Conservation (phyloP, 2,888 invertebrate species). For the Hypercompe scribonia region DNA sequence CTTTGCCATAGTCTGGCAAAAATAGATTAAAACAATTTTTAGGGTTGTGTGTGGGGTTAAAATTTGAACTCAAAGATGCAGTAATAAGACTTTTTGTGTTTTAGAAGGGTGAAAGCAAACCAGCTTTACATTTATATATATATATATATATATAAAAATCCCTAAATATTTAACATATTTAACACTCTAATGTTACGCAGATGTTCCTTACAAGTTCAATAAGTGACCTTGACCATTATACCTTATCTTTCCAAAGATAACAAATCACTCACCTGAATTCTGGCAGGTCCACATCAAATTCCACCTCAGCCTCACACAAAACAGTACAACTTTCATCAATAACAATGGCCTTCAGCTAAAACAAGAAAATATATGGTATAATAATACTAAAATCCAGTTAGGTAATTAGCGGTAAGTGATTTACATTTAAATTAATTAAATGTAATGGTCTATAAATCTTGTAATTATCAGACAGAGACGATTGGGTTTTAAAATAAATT, state of each 20-base stretch:
- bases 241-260: not conserved
- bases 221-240: not conserved
- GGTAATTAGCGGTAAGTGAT: not conserved
- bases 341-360: slow-evolving; percentile 95
- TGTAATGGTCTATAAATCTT: not conserved
- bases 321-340: slow-evolving; percentile 91
- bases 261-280: slow-evolving; percentile 92
- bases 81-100: too few species aligned
- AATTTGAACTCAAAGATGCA: too few species aligned
- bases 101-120: too few species aligned
- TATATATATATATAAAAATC: too few species aligned
- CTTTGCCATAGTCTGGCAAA: too few species aligned
- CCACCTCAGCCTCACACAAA: slow-evolving; percentile 92
- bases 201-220: not conserved
- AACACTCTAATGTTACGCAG: not conserved
- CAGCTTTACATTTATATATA: too few species aligned
- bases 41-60: too few species aligned
- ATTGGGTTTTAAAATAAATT: not conserved
- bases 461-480: not conserved
- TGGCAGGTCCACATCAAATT: slow-evolving; percentile 97
- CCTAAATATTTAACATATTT: not conserved
- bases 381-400: not conserved
- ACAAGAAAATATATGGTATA: slow-evolving; percentile 19
- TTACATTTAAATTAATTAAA: not conserved
- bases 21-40: too few species aligned